Evolutionary conservation across 2,113 vertebrate genomes (phyloP).

Genomic region (Vulpes ferrilata): DNA sequence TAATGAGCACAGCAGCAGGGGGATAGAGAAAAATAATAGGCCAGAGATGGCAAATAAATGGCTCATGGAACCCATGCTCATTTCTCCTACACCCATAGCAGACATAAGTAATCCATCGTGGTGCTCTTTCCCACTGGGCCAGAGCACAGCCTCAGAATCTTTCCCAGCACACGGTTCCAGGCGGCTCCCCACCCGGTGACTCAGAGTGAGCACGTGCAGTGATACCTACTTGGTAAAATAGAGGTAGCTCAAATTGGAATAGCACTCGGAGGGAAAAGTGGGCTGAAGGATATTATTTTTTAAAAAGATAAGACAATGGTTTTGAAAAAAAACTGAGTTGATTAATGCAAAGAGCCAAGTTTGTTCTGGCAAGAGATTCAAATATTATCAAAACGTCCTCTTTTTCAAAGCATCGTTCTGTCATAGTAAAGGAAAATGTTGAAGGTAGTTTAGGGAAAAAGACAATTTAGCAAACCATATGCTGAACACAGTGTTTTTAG

Average conservation of each 20-base stretch:
- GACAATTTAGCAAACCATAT: constrained; percentile 72
- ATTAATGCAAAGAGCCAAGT: constrained; percentile 51
- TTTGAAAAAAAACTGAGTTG: constrained; percentile 15
- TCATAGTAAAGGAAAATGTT: constrained; percentile 47
- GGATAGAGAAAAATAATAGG: not conserved
- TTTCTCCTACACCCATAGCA: not conserved
- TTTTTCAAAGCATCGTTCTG: constrained; percentile 52
- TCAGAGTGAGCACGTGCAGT: not conserved
- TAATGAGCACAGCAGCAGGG: not conserved
- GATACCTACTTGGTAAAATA: constrained; percentile 17
- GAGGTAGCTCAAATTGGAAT: not conserved
- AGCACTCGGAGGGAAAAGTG: not conserved
- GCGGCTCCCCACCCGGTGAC: not conserved
- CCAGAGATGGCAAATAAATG: not conserved
- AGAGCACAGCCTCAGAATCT: not conserved
- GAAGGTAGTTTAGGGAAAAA: constrained; percentile 52
- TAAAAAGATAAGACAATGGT: not conserved
- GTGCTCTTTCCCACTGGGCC: not conserved
- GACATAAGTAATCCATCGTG: not conserved
- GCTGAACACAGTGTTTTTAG: constrained; percentile 69
- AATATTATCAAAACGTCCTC: constrained; percentile 52
- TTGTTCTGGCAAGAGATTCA: constrained; percentile 44
- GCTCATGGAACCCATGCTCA: not conserved
- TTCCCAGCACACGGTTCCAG: not conserved
- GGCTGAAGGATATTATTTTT: not conserved